Conservation (phyloP, 1,140 invertebrate species). For the Drosophila neocordata region DNA sequence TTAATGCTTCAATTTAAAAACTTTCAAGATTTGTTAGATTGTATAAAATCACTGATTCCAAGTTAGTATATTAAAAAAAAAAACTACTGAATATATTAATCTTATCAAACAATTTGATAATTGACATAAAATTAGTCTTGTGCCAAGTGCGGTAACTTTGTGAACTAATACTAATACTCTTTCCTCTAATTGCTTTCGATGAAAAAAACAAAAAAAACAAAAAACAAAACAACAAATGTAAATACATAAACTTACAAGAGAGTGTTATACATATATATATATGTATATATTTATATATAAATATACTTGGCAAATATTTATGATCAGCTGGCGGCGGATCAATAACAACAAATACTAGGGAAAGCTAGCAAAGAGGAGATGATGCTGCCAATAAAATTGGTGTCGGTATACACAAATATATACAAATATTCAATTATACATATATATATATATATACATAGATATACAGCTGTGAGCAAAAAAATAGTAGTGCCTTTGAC, state of each 20-base stretch:
- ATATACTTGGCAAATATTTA: constrained; percentile 46
- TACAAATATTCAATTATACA: too few relatives aligned
- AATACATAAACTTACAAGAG: background rate
- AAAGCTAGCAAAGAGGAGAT: background rate
- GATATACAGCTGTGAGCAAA: too few relatives aligned
- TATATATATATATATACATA: too few relatives aligned
- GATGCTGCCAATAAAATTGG: background rate
- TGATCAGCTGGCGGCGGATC: constrained; percentile 31
- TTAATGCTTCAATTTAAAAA: too few relatives aligned
- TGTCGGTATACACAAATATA: too few relatives aligned
- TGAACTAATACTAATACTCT: background rate
- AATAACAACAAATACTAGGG: background rate
- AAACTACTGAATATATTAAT: too few relatives aligned
- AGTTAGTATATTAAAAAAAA: too few relatives aligned
- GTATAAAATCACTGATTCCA: too few relatives aligned
- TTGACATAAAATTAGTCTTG: too few relatives aligned
- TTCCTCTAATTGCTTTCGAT: background rate
- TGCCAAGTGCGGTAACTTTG: background rate
- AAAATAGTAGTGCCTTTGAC: too few relatives aligned
- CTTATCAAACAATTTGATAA: too few relatives aligned
- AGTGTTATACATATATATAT: background rate
- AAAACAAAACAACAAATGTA: background rate
- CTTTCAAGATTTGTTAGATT: too few relatives aligned
- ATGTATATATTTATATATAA: constrained; percentile 21
- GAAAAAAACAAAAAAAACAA: background rate